Base-by-base conservation (phyloP, 2,797 vertebrate genomes). In the Pipistrellus pygmaeus region DNA sequence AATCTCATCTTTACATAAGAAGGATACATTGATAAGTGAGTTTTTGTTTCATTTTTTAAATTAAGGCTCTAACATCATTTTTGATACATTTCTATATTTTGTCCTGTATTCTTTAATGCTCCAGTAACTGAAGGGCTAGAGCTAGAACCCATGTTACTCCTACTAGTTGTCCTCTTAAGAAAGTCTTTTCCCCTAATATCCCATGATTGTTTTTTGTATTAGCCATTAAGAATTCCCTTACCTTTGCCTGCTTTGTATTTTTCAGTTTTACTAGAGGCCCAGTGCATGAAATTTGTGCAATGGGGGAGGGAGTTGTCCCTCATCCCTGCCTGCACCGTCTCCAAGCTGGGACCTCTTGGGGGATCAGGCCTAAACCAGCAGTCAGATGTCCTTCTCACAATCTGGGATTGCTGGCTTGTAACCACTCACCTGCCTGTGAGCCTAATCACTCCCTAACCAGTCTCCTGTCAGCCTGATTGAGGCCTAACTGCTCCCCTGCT, bases 31-130 rank as follows among this genome's bases (percentile, higher is more conserved):
- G 35, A 77, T 38, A 46, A 80, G 2, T 84, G n/a, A 32, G 27
- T 60, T 91, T 81, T 69, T 92, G n/a, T 3, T 64, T 91, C 27
- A 71, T 71, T 92, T 38, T 73, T 55, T 73, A 88, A 88, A 84
- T 55, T 0, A 2, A 78, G 17, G 2, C 5, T 66, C 21, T 62
- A 80, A 62, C 62, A 44, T 23, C 81, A 72, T 72, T 87, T 87
- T 78, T 81, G 66, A 53, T n/a, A 53, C 80, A 53, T 81, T 35
- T 73, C 17, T n/a, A 9, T 32, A 81, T 66, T 78, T 89, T 91
- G 14, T 14, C 27, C 8, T 60, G 20, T 53, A n/a, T 6, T 75
- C 18, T 72, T 85, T 13, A 85, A 60, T 88, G 62, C 7, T 53
- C 8, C 18, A 44, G n/a, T 78, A 71, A 93, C 13, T 55, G 2